Evolutionary conservation across 1,140 invertebrate species (phyloP), one percentile per base, ranked within the genome.

Genomic region (Tetragnatha versicolor): DNA sequence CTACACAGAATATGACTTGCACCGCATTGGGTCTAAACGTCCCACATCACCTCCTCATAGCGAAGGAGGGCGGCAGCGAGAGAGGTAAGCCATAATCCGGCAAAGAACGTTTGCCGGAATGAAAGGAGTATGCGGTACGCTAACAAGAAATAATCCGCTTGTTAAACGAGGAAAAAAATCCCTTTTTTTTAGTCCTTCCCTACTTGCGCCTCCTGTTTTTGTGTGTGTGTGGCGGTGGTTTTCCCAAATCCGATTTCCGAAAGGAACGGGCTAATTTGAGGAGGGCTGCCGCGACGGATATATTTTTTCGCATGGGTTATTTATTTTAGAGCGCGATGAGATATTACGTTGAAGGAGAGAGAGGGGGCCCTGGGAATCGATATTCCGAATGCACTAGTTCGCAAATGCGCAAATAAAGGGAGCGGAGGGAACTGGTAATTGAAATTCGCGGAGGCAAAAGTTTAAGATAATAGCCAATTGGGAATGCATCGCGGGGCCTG

Each of bases 61-160:
- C 20, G 55, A 20, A 22, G 55, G 10, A 55, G 27, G 55, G 12
- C 4, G 14, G 31, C 0, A n/a, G 29, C 49, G 20, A 35, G n/a
- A n/a, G 31, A 47, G 63, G 63, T 68, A 68, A 47, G 27, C 42
- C 42, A 37, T 68, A 68, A 68, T 68, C 63, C 63, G 27, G 25
- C 35, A 17, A 33, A 17, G 55, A 33, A 22, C 20, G n/a, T 25
- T 51, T n/a, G 49, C n/a, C 27, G 49, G n/a, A n/a, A 25, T n/a
- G 49, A 22, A 10, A 39, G 60, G 6, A 25, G 31, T 29, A 37
- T n/a, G n/a, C 14, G 42, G 42, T 22, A 39, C 14, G 42, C 12
- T 7, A 53, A 25, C 37, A 68, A 27, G 35, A 49, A 68, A 68
- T 68, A 68, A 68, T 68, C 63, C 63, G 63, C 63, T 68, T 68